Conservation (phyloP, 2,797 vertebrate genomes). For the Sebastes variabilis region DNA sequence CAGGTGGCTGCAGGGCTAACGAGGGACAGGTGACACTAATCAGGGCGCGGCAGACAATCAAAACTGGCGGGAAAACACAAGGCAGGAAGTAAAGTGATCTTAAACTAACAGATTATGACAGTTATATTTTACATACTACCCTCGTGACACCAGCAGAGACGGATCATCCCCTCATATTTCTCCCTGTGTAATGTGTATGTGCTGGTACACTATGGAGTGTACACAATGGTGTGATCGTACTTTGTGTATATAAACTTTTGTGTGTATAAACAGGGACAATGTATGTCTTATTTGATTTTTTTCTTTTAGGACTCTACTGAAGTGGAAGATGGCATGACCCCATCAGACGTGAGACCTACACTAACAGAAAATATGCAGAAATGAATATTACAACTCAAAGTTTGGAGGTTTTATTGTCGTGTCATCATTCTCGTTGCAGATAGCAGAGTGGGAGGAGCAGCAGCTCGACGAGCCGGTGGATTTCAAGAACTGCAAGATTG, state of each 20-base stretch:
- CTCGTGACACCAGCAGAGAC: not conserved
- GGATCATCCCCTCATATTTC: not conserved
- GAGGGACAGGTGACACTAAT: not conserved
- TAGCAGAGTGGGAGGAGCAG: conserved; percentile 94
- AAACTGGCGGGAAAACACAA: too few species aligned
- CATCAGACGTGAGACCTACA: conserved; percentile 78
- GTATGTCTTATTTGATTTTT: not conserved
- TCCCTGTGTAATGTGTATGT: not conserved
- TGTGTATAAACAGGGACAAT: not conserved
- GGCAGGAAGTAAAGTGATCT: not conserved
- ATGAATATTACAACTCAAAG: not conserved
- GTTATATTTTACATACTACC: not conserved
- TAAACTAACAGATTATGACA: too few species aligned
- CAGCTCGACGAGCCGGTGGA: conserved; percentile 93
- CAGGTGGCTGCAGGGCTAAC: not conserved
- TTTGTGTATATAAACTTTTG: not conserved
- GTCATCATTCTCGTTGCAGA: conserved; percentile 72
- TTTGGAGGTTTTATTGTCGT: not conserved
- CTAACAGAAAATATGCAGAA: not conserved
- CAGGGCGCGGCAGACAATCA: not conserved
- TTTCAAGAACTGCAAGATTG: conserved; percentile 97
- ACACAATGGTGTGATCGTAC: not conserved
- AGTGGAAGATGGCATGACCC: conserved; percentile 84
- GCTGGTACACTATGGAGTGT: not conserved
- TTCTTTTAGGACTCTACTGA: conserved; percentile 78